These are phyloP conservation scores for Squalus acanthias DNA, from an alignment of 2,797 vertebrate species.

Conservation along the genomic window DNA sequence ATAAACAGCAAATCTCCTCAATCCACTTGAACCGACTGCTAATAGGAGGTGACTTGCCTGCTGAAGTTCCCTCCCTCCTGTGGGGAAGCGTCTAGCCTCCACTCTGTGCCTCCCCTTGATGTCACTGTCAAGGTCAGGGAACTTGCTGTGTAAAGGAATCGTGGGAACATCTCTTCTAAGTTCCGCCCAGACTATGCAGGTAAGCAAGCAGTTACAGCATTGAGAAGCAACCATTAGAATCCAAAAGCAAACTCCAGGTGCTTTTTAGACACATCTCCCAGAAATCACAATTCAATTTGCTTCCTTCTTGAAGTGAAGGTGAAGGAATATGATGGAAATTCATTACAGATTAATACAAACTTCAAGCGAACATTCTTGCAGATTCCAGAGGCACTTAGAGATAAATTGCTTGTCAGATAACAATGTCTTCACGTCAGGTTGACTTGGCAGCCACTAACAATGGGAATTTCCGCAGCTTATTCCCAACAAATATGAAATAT, in stretches of 20 bases:
- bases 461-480: slow-evolving; percentile 66
- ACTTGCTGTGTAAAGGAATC: not conserved
- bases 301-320: slow-evolving; percentile 42
- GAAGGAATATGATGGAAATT: slow-evolving; percentile 47
- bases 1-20: not conserved
- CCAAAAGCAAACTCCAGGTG: not conserved
- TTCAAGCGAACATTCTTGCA: slow-evolving; percentile 63
- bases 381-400: slow-evolving; percentile 66
- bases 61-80: not conserved
- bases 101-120: not conserved
- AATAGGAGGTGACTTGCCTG: not conserved
- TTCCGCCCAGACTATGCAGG: not conserved
- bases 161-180: not conserved
- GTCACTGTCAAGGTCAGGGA: not conserved
- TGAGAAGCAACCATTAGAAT: not conserved
- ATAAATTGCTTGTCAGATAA: slow-evolving; percentile 71
- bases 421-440: slow-evolving; percentile 67
- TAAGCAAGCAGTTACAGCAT: not conserved
- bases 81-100: not conserved
- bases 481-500: slow-evolving; percentile 69
- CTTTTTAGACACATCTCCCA: not conserved
- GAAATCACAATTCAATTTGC: slow-evolving; percentile 1
- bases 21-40: not conserved
- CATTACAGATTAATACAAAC: slow-evolving; percentile 57
- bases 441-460: slow-evolving; percentile 69